Percentiles rank a stretch among this genome's conserved stretches.
phyloP scores from a whole-genome alignment of 2,797 vertebrate genomes.

The Cygnus olor region DNA sequence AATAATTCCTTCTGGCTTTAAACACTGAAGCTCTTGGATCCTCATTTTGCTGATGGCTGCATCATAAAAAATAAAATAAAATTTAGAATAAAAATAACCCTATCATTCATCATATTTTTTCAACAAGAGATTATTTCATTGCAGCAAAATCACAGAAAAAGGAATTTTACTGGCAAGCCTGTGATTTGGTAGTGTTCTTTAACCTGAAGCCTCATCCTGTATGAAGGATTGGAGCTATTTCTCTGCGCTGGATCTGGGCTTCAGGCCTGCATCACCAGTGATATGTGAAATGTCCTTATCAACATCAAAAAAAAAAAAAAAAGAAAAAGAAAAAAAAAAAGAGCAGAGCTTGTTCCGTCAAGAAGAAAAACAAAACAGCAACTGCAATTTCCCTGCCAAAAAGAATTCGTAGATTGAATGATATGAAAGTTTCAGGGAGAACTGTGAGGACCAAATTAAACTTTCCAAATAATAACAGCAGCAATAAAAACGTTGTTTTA shows the following conservation, averaged over 20 bases:
- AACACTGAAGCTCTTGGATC: background rate
- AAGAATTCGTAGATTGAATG: background rate
- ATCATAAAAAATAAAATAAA: background rate
- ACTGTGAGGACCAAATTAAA: background rate
- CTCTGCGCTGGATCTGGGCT: background rate
- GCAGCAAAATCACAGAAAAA: background rate
- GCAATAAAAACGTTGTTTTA: background rate
- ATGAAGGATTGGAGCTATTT: background rate
- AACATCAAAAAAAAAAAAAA: background rate
- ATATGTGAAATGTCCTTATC: background rate
- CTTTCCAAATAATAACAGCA: background rate
- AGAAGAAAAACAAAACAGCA: background rate
- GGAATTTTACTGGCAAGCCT: background rate
- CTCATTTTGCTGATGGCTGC: background rate
- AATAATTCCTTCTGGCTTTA: slow-evolving; percentile 34
- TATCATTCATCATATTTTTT: background rate
- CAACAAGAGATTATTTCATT: background rate
- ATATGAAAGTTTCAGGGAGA: background rate
- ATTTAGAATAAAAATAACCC: slow-evolving; percentile 17
- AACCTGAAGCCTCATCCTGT: background rate
- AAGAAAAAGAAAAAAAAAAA: background rate
- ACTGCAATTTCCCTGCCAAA: background rate
- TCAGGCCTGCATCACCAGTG: background rate
- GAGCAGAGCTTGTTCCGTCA: background rate
- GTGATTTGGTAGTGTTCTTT: background rate